phyloP scores from a whole-genome alignment of 2,888 invertebrate species.

The Melikaiella ostensackeni region DNA sequence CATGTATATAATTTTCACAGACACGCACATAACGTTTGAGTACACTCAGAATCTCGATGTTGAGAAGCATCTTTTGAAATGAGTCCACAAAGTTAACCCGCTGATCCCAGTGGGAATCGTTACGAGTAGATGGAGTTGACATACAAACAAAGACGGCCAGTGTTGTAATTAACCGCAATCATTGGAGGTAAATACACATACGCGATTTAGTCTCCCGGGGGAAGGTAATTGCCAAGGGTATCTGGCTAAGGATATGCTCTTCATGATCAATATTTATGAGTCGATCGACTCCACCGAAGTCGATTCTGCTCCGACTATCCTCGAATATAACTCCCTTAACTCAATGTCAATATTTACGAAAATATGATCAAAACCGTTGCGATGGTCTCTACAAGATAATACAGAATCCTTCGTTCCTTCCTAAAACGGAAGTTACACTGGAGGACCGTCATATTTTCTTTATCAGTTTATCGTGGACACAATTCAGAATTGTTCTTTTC shows the following conservation, averaged over 20 bases:
- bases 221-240: constrained; percentile 14
- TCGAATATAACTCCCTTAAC: not conserved
- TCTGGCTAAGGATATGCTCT: constrained; percentile 31
- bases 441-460: too few species aligned
- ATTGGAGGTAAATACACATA: constrained; percentile 64
- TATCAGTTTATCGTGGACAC: too few species aligned
- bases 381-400: too few species aligned
- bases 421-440: too few species aligned
- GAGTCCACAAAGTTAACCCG: constrained; percentile 55
- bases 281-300: not conserved
- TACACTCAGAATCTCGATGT: constrained; percentile 38
- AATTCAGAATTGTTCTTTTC: too few species aligned
- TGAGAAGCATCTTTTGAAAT: constrained; percentile 51
- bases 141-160: constrained; percentile 67
- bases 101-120: constrained; percentile 69
- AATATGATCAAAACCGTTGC: not conserved
- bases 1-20: not conserved
- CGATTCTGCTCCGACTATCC: constrained; percentile 4
- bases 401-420: too few species aligned
- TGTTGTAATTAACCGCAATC: constrained; percentile 77
- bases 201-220: constrained; percentile 22
- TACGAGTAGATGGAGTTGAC: constrained; percentile 62
- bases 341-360: constrained; percentile 34
- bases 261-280: constrained; percentile 38
- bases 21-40: not conserved